Conservation (phyloP, 2,113 vertebrate species). For the Cettia cetti region DNA sequence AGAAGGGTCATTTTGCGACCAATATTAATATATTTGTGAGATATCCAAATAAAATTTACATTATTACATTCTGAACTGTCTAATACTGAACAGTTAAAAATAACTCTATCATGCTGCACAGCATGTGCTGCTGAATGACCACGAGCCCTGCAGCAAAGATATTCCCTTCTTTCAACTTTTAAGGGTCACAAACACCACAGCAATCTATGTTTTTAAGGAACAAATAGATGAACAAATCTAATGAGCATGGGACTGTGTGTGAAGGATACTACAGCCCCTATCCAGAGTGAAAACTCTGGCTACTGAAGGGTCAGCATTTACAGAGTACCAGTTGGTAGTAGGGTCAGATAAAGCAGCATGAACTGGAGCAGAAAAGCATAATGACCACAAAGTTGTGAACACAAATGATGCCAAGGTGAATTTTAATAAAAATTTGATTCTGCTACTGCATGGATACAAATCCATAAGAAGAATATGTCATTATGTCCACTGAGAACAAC, state of each 20-base stretch:
- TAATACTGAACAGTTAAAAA: not conserved
- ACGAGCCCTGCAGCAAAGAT: not conserved
- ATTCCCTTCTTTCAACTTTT: not conserved
- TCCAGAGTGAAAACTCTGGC: not conserved
- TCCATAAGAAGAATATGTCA: not conserved
- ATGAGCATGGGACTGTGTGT: not conserved
- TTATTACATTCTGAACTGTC: not conserved
- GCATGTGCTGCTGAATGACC: not conserved
- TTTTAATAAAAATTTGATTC: conserved; percentile 50
- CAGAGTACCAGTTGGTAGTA: not conserved
- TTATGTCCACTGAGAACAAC: not conserved
- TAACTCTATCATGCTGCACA: not conserved
- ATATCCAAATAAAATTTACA: not conserved
- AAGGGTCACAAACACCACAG: not conserved
- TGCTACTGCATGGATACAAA: not conserved
- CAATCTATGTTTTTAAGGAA: not conserved
- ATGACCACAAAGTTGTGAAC: not conserved
- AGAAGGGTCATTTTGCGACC: not conserved
- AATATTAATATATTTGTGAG: not conserved
- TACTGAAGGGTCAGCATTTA: not conserved
- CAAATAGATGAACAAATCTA: not conserved
- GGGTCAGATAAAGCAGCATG: not conserved
- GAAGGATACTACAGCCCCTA: not conserved
- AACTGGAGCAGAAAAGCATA: not conserved
- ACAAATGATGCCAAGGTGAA: conserved; percentile 11